A percentile compares a stretch with the other conserved stretches of the same genome.
Conservation (phyloP, 2,888 invertebrate genomes). For the Anagyrus pseudococci region DNA sequence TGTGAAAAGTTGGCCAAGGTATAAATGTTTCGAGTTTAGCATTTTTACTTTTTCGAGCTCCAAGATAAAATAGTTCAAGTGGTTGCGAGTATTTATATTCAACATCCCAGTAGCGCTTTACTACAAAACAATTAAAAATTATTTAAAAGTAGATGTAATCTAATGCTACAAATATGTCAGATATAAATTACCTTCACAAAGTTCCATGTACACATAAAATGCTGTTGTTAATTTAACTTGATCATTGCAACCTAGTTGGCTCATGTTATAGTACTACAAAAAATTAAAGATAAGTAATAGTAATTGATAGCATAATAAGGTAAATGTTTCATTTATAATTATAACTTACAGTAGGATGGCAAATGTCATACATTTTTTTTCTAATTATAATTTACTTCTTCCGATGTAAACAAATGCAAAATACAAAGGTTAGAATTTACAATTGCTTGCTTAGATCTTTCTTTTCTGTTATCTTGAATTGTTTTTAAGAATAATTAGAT, state of each 20-base stretch:
- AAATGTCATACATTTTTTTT: conserved; percentile 51
- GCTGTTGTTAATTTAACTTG: conserved; percentile 62
- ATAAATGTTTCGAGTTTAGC: conserved; percentile 58
- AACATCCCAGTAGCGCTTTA: conserved; percentile 63
- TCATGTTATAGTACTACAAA: conserved; percentile 60
- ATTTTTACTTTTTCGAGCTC: conserved; percentile 57
- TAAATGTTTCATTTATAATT: conserved; percentile 10
- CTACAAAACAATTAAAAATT: conserved; percentile 45
- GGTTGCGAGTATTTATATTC: conserved; percentile 59
- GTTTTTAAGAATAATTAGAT: too few species aligned
- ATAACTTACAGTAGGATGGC: conserved; percentile 54
- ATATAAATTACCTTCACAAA: conserved; percentile 64
- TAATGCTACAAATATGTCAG: conserved; percentile 19
- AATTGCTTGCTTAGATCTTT: too few species aligned
- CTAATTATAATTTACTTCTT: background rate
- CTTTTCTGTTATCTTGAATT: too few species aligned
- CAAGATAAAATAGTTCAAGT: conserved; percentile 60
- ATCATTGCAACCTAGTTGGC: conserved; percentile 61
- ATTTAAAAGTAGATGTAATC: background rate
- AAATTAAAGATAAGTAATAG: conserved; percentile 13
- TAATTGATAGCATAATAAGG: conserved; percentile 12
- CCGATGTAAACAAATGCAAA: background rate
- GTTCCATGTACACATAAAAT: conserved; percentile 65
- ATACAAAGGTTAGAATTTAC: too few species aligned
- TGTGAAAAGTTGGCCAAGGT: conserved; percentile 58